Percentiles rank a stretch among this genome's conserved stretches.
These are phyloP conservation scores for Schizaphis graminum DNA, from an alignment of 2,888 invertebrate genomes.

Conservation along the genomic window DNA sequence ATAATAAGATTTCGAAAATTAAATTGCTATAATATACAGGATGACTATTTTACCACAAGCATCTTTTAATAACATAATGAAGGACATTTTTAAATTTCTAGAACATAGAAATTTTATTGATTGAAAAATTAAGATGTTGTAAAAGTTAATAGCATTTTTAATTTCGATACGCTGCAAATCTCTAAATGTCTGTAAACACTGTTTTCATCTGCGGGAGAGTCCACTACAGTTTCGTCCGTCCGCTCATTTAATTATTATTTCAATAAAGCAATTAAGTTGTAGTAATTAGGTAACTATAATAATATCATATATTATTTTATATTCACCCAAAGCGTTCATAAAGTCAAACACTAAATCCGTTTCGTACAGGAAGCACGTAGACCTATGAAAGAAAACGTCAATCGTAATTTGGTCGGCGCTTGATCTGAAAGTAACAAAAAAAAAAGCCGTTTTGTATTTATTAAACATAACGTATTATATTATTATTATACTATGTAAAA, in stretches of 20 bases:
- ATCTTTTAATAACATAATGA: background rate
- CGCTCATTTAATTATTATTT: background rate
- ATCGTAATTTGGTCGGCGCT: conserved; percentile 69
- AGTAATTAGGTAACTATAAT: background rate
- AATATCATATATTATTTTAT: background rate
- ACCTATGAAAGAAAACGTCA: conserved; percentile 72
- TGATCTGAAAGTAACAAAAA: conserved; percentile 32
- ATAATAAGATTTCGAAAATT: background rate
- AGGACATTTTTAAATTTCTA: background rate
- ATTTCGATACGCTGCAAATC: background rate
- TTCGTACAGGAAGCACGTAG: conserved; percentile 72
- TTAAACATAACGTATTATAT: background rate
- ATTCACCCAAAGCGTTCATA: conserved; percentile 72
- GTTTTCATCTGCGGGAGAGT: background rate
- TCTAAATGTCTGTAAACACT: background rate
- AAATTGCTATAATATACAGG: background rate
- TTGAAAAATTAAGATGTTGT: background rate
- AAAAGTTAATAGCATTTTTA: background rate
- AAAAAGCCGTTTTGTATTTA: background rate
- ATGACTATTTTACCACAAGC: background rate
- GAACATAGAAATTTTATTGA: background rate
- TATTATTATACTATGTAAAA: background rate
- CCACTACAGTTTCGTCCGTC: background rate
- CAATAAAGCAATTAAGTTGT: background rate
- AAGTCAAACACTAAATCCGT: conserved; percentile 73